These are phyloP conservation scores for Tholera decimalis DNA, from an alignment of 2,888 invertebrate species.

Conservation along the genomic window DNA sequence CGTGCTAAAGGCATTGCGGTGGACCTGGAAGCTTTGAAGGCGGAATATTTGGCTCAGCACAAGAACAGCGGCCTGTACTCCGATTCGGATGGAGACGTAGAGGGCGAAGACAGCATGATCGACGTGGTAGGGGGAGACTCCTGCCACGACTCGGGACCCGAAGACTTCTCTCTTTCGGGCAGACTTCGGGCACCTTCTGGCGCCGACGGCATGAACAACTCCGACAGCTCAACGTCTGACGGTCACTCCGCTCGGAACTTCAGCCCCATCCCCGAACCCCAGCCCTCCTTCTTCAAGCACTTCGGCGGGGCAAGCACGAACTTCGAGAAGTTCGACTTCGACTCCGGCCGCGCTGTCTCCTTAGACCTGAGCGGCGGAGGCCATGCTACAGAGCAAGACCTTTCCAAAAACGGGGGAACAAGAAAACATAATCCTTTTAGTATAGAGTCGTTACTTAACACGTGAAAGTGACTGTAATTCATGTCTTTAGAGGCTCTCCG, in stretches of 20 bases:
- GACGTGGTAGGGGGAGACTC: slow-evolving; percentile 97
- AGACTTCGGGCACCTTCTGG: slow-evolving; percentile 91
- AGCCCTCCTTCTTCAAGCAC: slow-evolving; percentile 87
- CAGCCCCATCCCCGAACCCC: slow-evolving; percentile 87
- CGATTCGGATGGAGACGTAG: slow-evolving; percentile 91
- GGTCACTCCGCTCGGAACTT: slow-evolving; percentile 86
- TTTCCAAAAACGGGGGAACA: slow-evolving; percentile 90
- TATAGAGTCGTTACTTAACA: slow-evolving; percentile 96
- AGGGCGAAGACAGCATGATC: slow-evolving; percentile 94
- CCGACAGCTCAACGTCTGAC: slow-evolving; percentile 90
- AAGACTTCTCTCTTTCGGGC: slow-evolving; percentile 92
- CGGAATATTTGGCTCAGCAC: slow-evolving; percentile 96
- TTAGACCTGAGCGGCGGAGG: slow-evolving; percentile 87
- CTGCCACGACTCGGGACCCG: slow-evolving; percentile 93
- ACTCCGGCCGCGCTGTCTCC: slow-evolving; percentile 88
- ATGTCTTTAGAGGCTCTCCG: slow-evolving; percentile 82
- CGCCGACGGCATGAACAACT: slow-evolving; percentile 91
- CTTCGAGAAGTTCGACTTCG: slow-evolving; percentile 89
- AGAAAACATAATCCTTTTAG: slow-evolving; percentile 96
- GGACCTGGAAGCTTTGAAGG: slow-evolving; percentile 95
- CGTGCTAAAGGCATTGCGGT: slow-evolving; percentile 97
- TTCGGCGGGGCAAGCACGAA: slow-evolving; percentile 82
- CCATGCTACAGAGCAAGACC: slow-evolving; percentile 85
- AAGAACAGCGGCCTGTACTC: slow-evolving; percentile 92
- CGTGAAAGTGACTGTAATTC: slow-evolving; percentile 89